Evolutionary conservation across 2,797 vertebrate genomes (phyloP), one percentile per base, ranked within the genome.

Genomic region (Calcarius lapponicus): DNA sequence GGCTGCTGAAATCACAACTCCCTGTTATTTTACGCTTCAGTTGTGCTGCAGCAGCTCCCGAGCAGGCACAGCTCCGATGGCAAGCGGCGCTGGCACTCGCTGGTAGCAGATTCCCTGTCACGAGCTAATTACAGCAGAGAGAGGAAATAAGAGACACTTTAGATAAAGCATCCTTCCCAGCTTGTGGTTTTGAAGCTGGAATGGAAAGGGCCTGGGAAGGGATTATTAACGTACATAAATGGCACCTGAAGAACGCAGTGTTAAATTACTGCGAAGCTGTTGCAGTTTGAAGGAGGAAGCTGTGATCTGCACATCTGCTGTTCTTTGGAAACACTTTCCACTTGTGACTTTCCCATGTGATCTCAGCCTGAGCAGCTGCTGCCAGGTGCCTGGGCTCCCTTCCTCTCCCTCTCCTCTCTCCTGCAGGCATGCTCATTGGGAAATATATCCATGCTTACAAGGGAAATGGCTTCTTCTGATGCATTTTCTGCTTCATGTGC

Each of bases 201-300:
- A 60, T 84, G 81, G 88, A 89, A 97, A 86, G 57, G 88, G 83
- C 91, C 80, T 88, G 95, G 95, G 90, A 92, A 88, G 83, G 84
- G 92, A 89, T 95, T 95, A 94, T 94, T 92, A 69, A 88, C 3
- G 18, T 71, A 11, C 74, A 65, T n/a, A 82, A 93, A 93, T 74
- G 86, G 96, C 90, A 93, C 95, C 96, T 97, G 96, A 94, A 95
- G 95, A 96, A 94, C 75, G 88, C 10, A 3, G 71, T 76, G 92
- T 94, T 96, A 78, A 95, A 95, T 94, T 91, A 76, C 93, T 70
- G 87, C 73, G 7, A 65, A 74, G 95, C 96, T 83, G 84, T 72
- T 84, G 92, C 34, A 61, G 91, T 72, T 72, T 51, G 79, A 80
- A 87, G 92, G 47, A 93, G 93, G 93, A 95, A 93, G 81, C 95